phyloP scores from a whole-genome alignment of 2,888 invertebrate species.

The Schizotus pectinicornis region DNA sequence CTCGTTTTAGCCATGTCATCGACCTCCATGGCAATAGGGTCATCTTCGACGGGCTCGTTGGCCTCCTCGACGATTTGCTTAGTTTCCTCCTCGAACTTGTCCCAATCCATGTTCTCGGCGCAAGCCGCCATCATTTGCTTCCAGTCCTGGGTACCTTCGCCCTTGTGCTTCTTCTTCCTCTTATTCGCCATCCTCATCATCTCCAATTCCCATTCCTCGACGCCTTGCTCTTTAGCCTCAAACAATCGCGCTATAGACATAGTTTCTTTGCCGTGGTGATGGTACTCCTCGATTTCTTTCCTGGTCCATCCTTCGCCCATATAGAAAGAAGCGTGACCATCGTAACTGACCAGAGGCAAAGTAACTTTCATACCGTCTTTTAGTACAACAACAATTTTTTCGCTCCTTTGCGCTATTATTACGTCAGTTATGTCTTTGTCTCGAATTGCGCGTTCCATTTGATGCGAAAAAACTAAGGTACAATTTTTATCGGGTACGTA shows the following conservation, averaged over 20 bases:
- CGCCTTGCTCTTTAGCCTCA: slow-evolving; percentile 53
- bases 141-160: slow-evolving; percentile 53
- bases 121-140: slow-evolving; percentile 51
- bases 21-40: slow-evolving; percentile 56
- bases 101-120: slow-evolving; percentile 53
- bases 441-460: slow-evolving; percentile 76
- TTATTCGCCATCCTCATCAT: slow-evolving; percentile 53
- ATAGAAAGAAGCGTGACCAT: slow-evolving; percentile 61
- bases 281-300: slow-evolving; percentile 62
- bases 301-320: slow-evolving; percentile 76
- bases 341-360: slow-evolving; percentile 61
- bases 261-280: slow-evolving; percentile 55
- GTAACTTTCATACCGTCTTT: slow-evolving; percentile 74
- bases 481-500: slow-evolving; percentile 74
- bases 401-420: slow-evolving; percentile 76
- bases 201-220: slow-evolving; percentile 55
- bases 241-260: slow-evolving; percentile 69
- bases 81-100: slow-evolving; percentile 54
- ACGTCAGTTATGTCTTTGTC: slow-evolving; percentile 79
- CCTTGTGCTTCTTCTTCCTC: slow-evolving; percentile 50
- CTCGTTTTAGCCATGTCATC: slow-evolving; percentile 66
- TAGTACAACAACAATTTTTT: slow-evolving; percentile 73
- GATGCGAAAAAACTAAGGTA: slow-evolving; percentile 74
- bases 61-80: slow-evolving; percentile 52
- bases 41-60: slow-evolving; percentile 58